phyloP scores from a whole-genome alignment of 2,888 invertebrate species.

The Sarcophaga variegata region DNA sequence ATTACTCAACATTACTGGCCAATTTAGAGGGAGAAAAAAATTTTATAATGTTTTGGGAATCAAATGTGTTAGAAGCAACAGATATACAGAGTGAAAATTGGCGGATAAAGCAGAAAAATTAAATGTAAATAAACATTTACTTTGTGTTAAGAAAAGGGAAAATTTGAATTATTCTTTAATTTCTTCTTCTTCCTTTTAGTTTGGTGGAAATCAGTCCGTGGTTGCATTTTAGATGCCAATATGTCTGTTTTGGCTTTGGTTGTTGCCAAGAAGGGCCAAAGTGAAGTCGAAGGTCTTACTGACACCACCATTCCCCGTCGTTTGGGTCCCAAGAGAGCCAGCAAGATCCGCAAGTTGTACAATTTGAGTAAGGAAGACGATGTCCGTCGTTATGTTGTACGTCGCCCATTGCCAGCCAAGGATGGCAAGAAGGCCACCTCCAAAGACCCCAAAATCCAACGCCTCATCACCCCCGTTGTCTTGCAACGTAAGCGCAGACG shows the following conservation, averaged over 20 bases:
- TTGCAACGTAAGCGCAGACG: constrained; percentile 95
- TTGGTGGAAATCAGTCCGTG: constrained; percentile 95
- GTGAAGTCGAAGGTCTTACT: constrained; percentile 97
- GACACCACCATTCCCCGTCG: constrained; percentile 96
- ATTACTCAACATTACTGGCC: too few relatives aligned
- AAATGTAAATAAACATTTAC: too few relatives aligned
- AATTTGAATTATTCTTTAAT: too few relatives aligned
- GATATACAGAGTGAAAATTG: too few relatives aligned
- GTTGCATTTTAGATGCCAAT: constrained; percentile 99
- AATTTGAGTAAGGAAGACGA: constrained; percentile 98
- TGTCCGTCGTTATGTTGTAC: constrained; percentile 97
- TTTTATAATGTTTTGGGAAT: too few relatives aligned
- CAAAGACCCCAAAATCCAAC: constrained; percentile 97
- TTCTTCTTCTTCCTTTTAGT: too few relatives aligned
- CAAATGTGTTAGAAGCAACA: too few relatives aligned
- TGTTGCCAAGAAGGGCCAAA: constrained; percentile 96
- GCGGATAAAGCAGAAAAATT: too few relatives aligned
- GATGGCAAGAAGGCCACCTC: constrained; percentile 89
- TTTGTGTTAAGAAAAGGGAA: too few relatives aligned
- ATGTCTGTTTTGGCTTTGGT: constrained; percentile 97
- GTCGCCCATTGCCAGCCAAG: constrained; percentile 93
- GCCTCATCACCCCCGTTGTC: constrained; percentile 94
- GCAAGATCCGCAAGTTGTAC: constrained; percentile 89
- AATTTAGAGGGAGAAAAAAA: too few relatives aligned
- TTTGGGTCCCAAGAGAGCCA: constrained; percentile 98